Percentiles rank a stretch among this genome's conserved stretches.
These are phyloP conservation scores for Campylorhamphus procurvoides DNA, from an alignment of 2,113 vertebrate genomes.

Conservation along the genomic window DNA sequence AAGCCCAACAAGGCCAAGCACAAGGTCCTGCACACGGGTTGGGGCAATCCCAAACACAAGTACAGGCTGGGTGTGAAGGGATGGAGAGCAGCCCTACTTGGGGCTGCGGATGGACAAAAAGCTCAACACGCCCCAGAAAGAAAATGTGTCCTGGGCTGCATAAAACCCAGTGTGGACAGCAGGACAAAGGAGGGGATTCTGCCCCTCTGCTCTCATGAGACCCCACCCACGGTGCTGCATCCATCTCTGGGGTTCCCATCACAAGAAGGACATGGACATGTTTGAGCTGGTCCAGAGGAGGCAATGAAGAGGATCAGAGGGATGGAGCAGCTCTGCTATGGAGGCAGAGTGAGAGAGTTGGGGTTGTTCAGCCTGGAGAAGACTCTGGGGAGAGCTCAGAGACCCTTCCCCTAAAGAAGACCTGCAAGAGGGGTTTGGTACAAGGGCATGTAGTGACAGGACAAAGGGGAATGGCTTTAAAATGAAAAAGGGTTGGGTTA, in stretches of 20 bases:
- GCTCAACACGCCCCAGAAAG: neutral
- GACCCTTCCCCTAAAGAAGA: neutral
- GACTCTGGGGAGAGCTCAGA: neutral
- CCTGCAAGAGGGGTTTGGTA: neutral
- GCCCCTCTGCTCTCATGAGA: neutral
- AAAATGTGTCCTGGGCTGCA: neutral
- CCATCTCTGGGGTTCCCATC: neutral
- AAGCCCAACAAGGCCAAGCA: neutral
- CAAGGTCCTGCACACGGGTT: neutral
- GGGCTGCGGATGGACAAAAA: neutral
- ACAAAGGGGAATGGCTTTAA: neutral
- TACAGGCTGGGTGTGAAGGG: neutral
- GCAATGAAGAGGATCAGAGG: neutral
- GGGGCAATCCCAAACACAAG: neutral
- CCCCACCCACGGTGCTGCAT: neutral
- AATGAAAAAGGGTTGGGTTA: neutral
- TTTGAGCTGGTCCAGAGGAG: neutral
- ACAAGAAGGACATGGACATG: neutral
- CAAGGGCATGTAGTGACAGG: accelerated
- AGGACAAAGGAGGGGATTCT: neutral
- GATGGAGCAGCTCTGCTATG: neutral
- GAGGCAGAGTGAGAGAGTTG: neutral
- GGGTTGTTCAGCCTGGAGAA: neutral
- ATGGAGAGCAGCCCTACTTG: neutral
- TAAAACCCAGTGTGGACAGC: neutral